Conservation (phyloP, 2,797 vertebrate species). For the Ctenopoma kingsleyae region DNA sequence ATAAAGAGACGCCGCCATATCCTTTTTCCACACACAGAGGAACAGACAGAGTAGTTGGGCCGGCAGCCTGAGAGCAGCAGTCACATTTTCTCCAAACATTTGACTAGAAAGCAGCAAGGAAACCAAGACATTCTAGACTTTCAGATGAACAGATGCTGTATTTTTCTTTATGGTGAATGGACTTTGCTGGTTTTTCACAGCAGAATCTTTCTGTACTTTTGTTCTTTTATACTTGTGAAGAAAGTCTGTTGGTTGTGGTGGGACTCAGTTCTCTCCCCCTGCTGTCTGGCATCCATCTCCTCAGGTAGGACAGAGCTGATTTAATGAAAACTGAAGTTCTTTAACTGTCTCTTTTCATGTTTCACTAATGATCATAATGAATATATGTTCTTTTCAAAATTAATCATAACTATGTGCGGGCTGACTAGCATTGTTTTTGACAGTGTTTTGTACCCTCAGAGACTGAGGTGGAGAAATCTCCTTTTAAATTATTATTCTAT, state of each 20-base stretch:
- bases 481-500: neutral
- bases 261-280: slow-evolving; percentile 31
- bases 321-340: slow-evolving; percentile 3
- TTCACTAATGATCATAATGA: neutral
- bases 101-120: slow-evolving; percentile 43
- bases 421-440: neutral
- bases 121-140: slow-evolving; percentile 35
- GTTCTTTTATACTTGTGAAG: slow-evolving; percentile 16
- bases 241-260: slow-evolving; percentile 33
- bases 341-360: slow-evolving; percentile 1
- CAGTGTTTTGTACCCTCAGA: neutral
- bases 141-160: slow-evolving; percentile 9
- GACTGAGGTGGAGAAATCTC: neutral
- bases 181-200: slow-evolving; percentile 24
- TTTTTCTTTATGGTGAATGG: slow-evolving; percentile 19
- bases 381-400: neutral
- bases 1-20: slow-evolving; percentile 67
- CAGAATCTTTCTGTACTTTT: slow-evolving; percentile 16
- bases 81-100: slow-evolving; percentile 52
- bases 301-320: slow-evolving; percentile 67
- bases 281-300: slow-evolving; percentile 30
- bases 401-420: neutral
- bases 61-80: slow-evolving; percentile 54
- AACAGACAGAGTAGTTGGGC: slow-evolving; percentile 45
- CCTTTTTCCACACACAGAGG: slow-evolving; percentile 4